Conservation (phyloP, 2,797 vertebrate species). For the Sylvia borin region DNA sequence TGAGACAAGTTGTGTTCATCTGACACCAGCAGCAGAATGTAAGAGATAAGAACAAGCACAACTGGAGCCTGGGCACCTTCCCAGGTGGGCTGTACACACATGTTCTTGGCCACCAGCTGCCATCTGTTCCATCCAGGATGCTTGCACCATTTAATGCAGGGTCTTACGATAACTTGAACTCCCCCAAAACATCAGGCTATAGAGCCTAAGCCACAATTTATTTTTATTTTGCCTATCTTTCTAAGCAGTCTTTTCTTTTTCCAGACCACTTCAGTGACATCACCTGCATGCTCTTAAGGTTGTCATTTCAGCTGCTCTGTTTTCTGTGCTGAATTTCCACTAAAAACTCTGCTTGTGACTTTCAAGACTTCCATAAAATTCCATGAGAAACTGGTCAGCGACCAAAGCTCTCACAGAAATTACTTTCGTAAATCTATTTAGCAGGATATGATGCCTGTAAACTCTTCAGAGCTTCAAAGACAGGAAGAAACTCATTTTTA, state of each 20-base stretch:
- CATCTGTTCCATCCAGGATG: background rate
- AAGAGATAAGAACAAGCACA: constrained; percentile 4
- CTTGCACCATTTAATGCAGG: background rate
- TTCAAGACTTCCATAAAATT: background rate
- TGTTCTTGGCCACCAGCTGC: background rate
- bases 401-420: background rate
- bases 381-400: background rate
- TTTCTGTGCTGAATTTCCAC: background rate
- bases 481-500: background rate
- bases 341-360: background rate
- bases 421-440: background rate
- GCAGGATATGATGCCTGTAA: background rate
- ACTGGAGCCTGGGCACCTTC: background rate
- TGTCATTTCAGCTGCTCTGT: background rate
- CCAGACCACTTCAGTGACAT: background rate
- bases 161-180: background rate
- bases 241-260: background rate
- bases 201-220: background rate
- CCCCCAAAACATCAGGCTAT: background rate
- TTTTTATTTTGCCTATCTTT: background rate
- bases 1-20: background rate
- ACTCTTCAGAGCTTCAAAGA: background rate
- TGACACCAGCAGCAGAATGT: background rate
- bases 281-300: background rate
- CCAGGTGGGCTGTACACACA: background rate